Percentiles rank a stretch among this genome's conserved stretches.
Evolutionary conservation across 2,888 invertebrate genomes (phyloP).

Genomic region (Melipona bicolor): DNA sequence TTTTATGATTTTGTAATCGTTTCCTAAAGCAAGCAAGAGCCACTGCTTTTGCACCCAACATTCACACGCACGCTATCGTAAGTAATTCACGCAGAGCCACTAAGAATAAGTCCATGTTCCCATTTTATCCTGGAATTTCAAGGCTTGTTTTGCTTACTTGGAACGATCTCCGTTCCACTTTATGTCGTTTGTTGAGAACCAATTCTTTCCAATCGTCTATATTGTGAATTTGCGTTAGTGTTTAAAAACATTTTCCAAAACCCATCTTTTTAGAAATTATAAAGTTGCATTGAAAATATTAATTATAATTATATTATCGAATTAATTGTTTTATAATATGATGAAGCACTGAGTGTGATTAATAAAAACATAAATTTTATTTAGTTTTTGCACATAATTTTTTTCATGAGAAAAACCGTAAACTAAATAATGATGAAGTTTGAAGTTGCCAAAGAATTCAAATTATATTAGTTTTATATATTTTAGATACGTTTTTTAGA

Average conservation of each 20-base stretch:
- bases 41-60: neutral
- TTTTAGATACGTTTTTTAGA: too few relatives aligned
- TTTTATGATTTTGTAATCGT: constrained; percentile 48
- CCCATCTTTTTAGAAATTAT: neutral
- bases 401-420: too few relatives aligned
- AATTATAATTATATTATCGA: too few relatives aligned
- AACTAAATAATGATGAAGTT: too few relatives aligned
- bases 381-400: too few relatives aligned
- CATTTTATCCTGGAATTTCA: constrained; percentile 38
- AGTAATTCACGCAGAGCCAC: constrained; percentile 16
- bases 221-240: neutral
- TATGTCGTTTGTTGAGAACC: neutral
- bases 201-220: neutral
- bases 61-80: constrained; percentile 9
- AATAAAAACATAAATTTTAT: too few relatives aligned
- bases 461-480: too few relatives aligned
- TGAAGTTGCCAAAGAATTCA: too few relatives aligned
- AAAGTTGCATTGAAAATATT: too few relatives aligned
- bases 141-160: neutral
- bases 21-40: constrained; percentile 9
- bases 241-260: neutral
- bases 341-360: too few relatives aligned
- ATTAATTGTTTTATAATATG: too few relatives aligned
- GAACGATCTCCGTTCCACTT: neutral
- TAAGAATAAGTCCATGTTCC: constrained; percentile 13